These are phyloP conservation scores for Arothron firmamentum DNA, from an alignment of 2,113 vertebrate species.

Conservation along the genomic window DNA sequence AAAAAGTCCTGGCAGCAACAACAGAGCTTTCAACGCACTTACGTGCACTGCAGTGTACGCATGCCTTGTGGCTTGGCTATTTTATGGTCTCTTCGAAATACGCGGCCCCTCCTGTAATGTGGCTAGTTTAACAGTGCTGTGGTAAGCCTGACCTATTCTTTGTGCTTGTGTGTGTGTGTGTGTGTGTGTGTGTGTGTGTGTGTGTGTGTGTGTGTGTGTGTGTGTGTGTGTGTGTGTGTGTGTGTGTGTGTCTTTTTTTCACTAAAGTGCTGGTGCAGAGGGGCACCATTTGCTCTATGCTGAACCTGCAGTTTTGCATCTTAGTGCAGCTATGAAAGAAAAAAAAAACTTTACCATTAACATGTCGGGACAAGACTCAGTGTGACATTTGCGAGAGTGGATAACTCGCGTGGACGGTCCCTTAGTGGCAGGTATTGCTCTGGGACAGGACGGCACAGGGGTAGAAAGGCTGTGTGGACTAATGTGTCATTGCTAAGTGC, in stretches of 20 bases:
- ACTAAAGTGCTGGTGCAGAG: slow-evolving; percentile 73
- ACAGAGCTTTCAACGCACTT: slow-evolving; percentile 24
- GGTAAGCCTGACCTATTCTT: slow-evolving; percentile 7
- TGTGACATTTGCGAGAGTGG: slow-evolving; percentile 62
- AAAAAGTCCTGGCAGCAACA: slow-evolving; percentile 12
- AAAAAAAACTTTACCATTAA: slow-evolving; percentile 68
- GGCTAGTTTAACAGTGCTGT: slow-evolving; percentile 37
- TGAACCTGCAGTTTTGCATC: slow-evolving; percentile 69
- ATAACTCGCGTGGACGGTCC: slow-evolving; percentile 46
- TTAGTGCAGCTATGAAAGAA: slow-evolving; percentile 38
- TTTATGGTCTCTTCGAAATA: slow-evolving; percentile 47
- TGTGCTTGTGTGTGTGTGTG: neutral
- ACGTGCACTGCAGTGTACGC: slow-evolving; percentile 35
- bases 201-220: neutral
- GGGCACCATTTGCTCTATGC: slow-evolving; percentile 70
- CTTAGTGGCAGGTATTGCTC: slow-evolving; percentile 36
- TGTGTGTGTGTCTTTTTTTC: slow-evolving; percentile 22
- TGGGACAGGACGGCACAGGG: slow-evolving; percentile 19
- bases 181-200: neutral
- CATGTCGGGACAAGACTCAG: slow-evolving; percentile 29
- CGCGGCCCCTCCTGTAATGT: slow-evolving; percentile 51
- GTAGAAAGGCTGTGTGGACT: slow-evolving; percentile 4
- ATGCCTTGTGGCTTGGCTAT: slow-evolving; percentile 25
- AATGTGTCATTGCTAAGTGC: slow-evolving; percentile 13
- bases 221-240: neutral